Evolutionary conservation across 1,140 invertebrate genomes (phyloP).

Genomic region (Eufriesea mexicana): DNA sequence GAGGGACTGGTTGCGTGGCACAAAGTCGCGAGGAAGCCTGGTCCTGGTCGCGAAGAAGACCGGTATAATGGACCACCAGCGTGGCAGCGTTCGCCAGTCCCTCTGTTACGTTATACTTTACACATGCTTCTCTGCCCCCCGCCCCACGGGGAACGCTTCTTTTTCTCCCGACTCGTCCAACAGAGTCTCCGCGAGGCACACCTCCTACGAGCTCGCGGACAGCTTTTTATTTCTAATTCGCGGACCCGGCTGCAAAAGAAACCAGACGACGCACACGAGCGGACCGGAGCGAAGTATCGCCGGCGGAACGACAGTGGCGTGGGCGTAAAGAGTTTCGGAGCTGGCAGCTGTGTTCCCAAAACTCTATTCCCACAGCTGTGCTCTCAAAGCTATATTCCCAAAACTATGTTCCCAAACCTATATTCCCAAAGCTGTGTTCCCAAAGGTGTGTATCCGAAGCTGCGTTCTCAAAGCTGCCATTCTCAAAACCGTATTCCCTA

Average conservation of each 20-base stretch:
- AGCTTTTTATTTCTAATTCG: slow-evolving; percentile 75
- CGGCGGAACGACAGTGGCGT: slow-evolving; percentile 42
- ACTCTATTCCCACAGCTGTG: too few species aligned
- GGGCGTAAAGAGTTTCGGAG: slow-evolving; percentile 36
- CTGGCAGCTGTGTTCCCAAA: not conserved
- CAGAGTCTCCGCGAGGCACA: slow-evolving; percentile 42
- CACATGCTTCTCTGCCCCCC: slow-evolving; percentile 61
- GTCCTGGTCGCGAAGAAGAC: slow-evolving; percentile 38
- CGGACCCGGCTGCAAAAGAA: slow-evolving; percentile 62
- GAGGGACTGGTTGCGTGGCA: slow-evolving; percentile 1
- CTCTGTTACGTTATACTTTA: slow-evolving; percentile 78
- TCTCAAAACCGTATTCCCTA: too few species aligned
- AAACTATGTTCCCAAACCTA: too few species aligned
- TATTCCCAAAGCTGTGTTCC: too few species aligned
- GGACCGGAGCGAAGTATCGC: not conserved
- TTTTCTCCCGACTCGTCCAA: slow-evolving; percentile 49
- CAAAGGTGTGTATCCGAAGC: too few species aligned
- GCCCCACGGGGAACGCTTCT: slow-evolving; percentile 32
- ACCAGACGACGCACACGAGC: slow-evolving; percentile 26
- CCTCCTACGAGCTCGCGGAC: slow-evolving; percentile 46
- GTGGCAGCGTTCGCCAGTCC: slow-evolving; percentile 73
- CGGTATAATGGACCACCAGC: slow-evolving; percentile 74
- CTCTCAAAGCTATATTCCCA: too few species aligned
- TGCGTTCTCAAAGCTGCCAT: too few species aligned
- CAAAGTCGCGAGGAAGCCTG: slow-evolving; percentile 25